Percentiles rank a stretch among this genome's conserved stretches.
These are phyloP conservation scores for Plagiodera versicolora DNA, from an alignment of 2,888 invertebrate genomes.

Conservation along the genomic window DNA sequence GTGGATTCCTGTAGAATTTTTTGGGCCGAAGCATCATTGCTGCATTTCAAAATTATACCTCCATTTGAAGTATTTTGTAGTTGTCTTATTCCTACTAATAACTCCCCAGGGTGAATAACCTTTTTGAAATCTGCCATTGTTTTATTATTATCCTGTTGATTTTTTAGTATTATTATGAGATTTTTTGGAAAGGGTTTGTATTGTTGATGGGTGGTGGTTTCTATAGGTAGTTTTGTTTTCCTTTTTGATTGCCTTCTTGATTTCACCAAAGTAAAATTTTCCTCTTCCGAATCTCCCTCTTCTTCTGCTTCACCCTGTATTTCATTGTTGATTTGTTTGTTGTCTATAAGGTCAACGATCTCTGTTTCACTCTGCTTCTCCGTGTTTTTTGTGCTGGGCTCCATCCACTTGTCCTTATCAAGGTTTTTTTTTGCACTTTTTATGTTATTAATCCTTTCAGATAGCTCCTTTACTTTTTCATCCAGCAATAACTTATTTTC, in stretches of 20 bases:
- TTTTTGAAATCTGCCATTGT: background rate
- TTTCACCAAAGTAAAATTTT: no score
- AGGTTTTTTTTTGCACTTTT: constrained; percentile 7
- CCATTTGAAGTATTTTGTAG: background rate
- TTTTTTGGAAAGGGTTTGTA: background rate
- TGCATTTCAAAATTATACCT: background rate
- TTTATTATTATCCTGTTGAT: background rate
- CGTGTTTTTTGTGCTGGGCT: constrained; percentile 5
- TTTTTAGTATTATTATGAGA: constrained; percentile 6
- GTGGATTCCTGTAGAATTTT: constrained; percentile 4
- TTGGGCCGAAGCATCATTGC: background rate
- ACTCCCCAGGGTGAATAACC: background rate
- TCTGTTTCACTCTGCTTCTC: constrained; percentile 1
- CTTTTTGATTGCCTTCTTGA: no score
- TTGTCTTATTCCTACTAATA: background rate
- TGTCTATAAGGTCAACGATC: background rate
- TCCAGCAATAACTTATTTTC: constrained; percentile 2
- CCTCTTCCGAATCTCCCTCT: no score
- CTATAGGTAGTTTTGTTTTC: no score
- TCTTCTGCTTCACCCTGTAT: constrained; percentile 7
- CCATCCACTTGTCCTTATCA: constrained; percentile 1
- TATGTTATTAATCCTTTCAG: background rate
- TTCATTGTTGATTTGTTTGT: constrained; percentile 1
- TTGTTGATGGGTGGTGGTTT: no score
- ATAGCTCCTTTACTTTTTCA: constrained; percentile 5